phyloP scores from a whole-genome alignment of 1,140 invertebrate species.

The Leptopilina clavipes region DNA sequence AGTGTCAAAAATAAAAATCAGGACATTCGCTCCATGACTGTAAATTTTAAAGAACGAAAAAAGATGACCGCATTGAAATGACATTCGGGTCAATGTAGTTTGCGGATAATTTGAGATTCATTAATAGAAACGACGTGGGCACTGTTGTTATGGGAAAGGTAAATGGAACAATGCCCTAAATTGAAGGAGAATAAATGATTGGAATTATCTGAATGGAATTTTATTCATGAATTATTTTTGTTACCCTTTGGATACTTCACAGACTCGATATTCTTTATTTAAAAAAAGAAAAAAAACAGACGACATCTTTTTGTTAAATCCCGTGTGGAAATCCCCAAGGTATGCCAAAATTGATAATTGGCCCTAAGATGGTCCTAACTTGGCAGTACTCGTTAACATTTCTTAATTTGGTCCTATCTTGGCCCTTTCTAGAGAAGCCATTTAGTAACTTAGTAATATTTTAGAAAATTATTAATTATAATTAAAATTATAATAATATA shows the following conservation, averaged over 20 bases:
- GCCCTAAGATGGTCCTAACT: too few species aligned
- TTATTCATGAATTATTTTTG: neutral
- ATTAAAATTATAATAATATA: too few species aligned
- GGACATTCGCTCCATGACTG: neutral
- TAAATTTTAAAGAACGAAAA: neutral
- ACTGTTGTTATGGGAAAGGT: neutral
- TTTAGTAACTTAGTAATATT: too few species aligned
- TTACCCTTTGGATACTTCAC: neutral
- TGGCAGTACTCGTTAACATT: too few species aligned
- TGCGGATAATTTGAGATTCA: neutral
- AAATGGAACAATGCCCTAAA: slow-evolving; percentile 6
- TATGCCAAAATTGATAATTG: too few species aligned
- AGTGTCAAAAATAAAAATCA: slow-evolving; percentile 28
- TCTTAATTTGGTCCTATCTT: too few species aligned
- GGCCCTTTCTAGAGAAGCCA: too few species aligned
- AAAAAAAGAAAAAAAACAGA: too few species aligned
- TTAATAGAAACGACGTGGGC: neutral
- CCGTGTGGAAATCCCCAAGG: too few species aligned
- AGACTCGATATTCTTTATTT: neutral
- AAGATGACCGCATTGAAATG: slow-evolving; percentile 4
- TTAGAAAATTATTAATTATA: too few species aligned
- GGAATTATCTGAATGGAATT: neutral
- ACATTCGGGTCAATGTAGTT: neutral
- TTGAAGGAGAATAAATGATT: neutral
- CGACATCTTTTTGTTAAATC: too few species aligned